These are phyloP conservation scores for Arenicola marina DNA, from an alignment of 2,888 invertebrate genomes.

Conservation along the genomic window DNA sequence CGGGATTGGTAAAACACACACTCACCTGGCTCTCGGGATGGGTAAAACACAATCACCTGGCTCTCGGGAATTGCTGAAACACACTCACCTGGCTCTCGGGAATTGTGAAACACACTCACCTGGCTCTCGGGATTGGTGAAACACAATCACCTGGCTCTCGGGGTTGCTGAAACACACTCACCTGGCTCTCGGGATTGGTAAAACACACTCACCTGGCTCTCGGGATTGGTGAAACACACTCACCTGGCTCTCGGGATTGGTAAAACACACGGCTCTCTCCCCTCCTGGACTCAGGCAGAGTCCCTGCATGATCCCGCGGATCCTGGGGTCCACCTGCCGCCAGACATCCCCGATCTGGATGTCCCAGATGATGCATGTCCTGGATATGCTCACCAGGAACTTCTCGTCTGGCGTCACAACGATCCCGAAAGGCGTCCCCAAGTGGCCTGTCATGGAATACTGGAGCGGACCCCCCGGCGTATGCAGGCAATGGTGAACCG, in stretches of 20 bases:
- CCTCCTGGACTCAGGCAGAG: not conserved
- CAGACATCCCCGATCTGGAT: not conserved
- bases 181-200: too few species aligned
- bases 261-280: not conserved
- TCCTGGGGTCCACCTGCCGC: not conserved
- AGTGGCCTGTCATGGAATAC: not conserved
- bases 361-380: not conserved
- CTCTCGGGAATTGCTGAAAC: too few species aligned
- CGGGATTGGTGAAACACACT: too few species aligned
- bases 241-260: not conserved
- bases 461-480: not conserved
- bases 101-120: too few species aligned
- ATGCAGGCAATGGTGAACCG: constrained; percentile 2
- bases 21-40: too few species aligned
- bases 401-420: not conserved
- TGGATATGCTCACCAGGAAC: constrained; percentile 1
- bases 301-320: not conserved
- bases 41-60: too few species aligned
- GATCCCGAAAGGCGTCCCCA: not conserved
- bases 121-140: too few species aligned
- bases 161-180: too few species aligned
- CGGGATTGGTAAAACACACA: too few species aligned
- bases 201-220: too few species aligned
- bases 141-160: too few species aligned
- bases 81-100: too few species aligned